Evolutionary conservation across 2,797 vertebrate genomes (phyloP).

Genomic region (Tapera naevia): DNA sequence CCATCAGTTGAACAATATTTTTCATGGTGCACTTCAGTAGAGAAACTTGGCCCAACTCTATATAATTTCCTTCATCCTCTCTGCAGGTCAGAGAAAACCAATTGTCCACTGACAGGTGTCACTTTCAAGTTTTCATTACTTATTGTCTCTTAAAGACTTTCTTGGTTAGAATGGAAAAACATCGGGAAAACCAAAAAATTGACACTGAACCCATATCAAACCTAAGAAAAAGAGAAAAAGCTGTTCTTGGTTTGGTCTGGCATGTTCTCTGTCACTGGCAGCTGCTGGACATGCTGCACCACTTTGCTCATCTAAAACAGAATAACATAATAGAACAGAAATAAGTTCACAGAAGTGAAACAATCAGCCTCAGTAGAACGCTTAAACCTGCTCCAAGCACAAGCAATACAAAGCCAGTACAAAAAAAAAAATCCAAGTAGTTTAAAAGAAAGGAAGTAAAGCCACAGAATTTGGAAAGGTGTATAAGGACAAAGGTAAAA

Average conservation of each 20-base stretch:
- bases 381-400: not conserved
- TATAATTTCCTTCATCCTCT: not conserved
- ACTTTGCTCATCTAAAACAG: conserved; percentile 39
- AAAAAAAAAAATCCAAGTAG: not conserved
- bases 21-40: not conserved
- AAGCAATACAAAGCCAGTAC: not conserved
- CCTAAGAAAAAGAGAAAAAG: conserved; percentile 12
- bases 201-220: not conserved
- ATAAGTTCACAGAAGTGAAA: conserved; percentile 28
- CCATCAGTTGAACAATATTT: not conserved
- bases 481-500: not conserved
- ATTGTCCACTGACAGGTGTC: not conserved
- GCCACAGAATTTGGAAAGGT: not conserved
- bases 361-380: not conserved
- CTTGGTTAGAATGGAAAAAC: not conserved
- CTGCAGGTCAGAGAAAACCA: not conserved
- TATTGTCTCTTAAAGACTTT: not conserved
- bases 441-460: not conserved
- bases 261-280: conserved; percentile 6
- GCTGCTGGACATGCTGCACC: conserved; percentile 23
- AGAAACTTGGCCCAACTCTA: not conserved
- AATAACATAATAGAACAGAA: conserved; percentile 19
- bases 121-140: not conserved
- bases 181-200: not conserved
- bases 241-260: conserved; percentile 41